Percentiles rank a stretch among this genome's conserved stretches.
phyloP scores from a whole-genome alignment of 2,797 vertebrate species.

The Graptemys geographica region DNA sequence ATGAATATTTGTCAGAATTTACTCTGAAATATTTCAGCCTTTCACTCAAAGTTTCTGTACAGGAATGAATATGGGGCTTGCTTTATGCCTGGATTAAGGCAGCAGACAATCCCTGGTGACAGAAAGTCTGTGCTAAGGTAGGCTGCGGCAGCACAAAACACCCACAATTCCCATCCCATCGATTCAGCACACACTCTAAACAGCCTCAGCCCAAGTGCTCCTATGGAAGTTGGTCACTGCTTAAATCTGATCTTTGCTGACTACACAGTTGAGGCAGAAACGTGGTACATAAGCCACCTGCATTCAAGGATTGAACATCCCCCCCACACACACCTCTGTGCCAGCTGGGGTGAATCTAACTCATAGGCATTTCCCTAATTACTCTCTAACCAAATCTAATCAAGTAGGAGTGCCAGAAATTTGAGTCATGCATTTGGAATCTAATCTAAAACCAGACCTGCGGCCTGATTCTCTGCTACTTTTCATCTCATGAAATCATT shows the following conservation, averaged over 20 bases:
- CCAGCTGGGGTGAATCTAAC: not conserved
- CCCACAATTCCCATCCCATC: not conserved
- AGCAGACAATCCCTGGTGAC: not conserved
- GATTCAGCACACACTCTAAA: not conserved
- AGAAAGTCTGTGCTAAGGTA: fast-evolving
- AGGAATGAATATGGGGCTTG: not conserved
- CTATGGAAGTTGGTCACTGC: not conserved
- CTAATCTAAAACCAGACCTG: conserved; percentile 12
- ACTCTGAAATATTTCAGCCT: conserved; percentile 54
- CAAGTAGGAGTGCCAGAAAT: not conserved
- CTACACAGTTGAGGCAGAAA: not conserved
- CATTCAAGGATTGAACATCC: not conserved
- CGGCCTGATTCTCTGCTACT: not conserved
- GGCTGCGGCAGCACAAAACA: not conserved
- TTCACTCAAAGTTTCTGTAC: conserved; percentile 48
- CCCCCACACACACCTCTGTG: not conserved
- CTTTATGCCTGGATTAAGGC: not conserved
- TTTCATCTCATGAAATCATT: not conserved
- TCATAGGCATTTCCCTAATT: not conserved
- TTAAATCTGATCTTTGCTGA: not conserved
- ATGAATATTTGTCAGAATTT: conserved; percentile 74
- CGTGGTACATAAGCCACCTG: not conserved
- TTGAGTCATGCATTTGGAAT: not conserved
- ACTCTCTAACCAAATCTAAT: not conserved
- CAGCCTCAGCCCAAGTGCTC: not conserved